Evolutionary conservation across 2,113 vertebrate genomes (phyloP), one percentile per base, ranked within the genome.

Genomic region (Nansenia antarctica): DNA sequence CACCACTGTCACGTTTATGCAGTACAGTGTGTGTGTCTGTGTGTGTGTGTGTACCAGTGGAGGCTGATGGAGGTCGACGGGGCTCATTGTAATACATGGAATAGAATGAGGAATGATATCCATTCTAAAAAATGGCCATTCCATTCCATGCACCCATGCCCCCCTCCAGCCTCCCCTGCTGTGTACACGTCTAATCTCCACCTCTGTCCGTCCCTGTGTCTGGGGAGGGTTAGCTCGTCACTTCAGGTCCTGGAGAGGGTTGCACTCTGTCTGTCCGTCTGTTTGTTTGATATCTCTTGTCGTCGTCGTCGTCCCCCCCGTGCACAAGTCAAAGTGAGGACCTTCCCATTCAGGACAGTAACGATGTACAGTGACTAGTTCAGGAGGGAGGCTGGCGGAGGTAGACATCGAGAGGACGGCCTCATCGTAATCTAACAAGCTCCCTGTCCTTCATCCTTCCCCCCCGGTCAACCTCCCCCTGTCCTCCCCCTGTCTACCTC

Each of bases 181-280:
- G 9, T 47, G 45, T 47, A 47, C n/a, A n/a, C 20, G 45, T 15
- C 15, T 15, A 0, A 2, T 12, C n/a, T 8, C 20, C 15, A 47
- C 45, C n/a, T n/a, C 6, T 1, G 14, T n/a, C 5, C 8, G 45
- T 1, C 11, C 18, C 37, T 42, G 15, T 20, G n/a, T 4, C n/a
- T n/a, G n/a, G 20, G 6, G 15, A 49, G n/a, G 20, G 15, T 11
- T 42, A 15, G 18, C 45, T 42, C 61, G 73, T 69, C 26, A 74
- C 37, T 74, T 42, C 76, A 73, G 35, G 62, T 52, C 62, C 55
- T 32, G 26, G 53, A 70, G 71, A 37, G 53, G 73, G 58, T 70
- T 75, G 68, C 30, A 57, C 22, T 59, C 11, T 8, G 34, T 29
- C 3, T 55, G 15, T 9, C 7, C 70, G 73, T 31, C 20, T 20